Evolutionary conservation across 2,113 vertebrate genomes (phyloP), one percentile per base, ranked within the genome.

Genomic region (Muntiacus muntjak): DNA sequence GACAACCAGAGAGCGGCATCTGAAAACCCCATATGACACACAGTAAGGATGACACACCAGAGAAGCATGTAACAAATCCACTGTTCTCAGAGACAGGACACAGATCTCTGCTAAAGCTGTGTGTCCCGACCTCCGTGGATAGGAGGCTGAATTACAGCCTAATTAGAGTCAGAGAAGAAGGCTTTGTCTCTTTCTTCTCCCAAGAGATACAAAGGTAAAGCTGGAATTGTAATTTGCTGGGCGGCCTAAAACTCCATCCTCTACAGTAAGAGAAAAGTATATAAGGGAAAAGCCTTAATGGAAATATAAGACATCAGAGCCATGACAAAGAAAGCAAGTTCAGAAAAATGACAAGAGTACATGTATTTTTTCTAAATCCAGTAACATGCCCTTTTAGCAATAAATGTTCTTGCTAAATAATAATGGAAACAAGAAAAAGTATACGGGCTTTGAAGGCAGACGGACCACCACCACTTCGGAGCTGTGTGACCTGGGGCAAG

Each of bases 151-250:
- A 50, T 96, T 67, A 92, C 83, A 95, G 97, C 58, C 83, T 67
- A 33, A 33, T 45, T 62, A 57, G 76, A 54, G 60, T 78, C 40
- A 12, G 0, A 82, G 87, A 96, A 82, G 76, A 55, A 57, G 88
- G 62, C 95, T 95, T 82, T 55, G 91, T 94, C 89, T 91, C 58
- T 58, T 23, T 58, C 79, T 62, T 50, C 91, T 97, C 83, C 86
- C 97, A 0, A 0, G 95, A 97, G 87, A 90, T 3, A 6, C 82
- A 64, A 85, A 91, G 36, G 62, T 78, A 92, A 95, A 96, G 60
- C 95, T 98, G 97, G 87, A 88, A 97, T 76, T 67, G 83, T 91
- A 54, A 93, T 97, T 74, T 96, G 33, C 84, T 45, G 52, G 76
- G 16, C 13, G 84, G 82, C 62, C 62, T 54, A 64, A 26, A 15